Conservation (phyloP, 2,888 invertebrate genomes). For the Apeira syringaria region DNA sequence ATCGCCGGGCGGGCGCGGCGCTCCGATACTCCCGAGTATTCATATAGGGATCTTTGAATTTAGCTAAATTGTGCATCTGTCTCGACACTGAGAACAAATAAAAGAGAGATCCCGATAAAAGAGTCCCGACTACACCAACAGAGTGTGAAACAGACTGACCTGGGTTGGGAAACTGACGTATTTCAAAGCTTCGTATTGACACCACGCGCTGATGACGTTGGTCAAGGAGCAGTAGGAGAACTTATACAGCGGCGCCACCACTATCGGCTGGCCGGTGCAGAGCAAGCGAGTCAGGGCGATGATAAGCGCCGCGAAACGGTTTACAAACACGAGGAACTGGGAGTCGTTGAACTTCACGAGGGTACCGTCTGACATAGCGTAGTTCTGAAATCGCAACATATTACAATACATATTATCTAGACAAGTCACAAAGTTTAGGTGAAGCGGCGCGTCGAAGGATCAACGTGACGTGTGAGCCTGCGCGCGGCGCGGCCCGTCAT, state of each 20-base stretch:
- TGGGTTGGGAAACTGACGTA: constrained; percentile 99
- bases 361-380: constrained; percentile 85
- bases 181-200: constrained; percentile 99
- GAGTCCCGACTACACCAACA: too few relatives aligned
- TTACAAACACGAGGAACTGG: constrained; percentile 98
- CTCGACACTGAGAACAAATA: too few relatives aligned
- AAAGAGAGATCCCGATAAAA: too few relatives aligned
- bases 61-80: too few relatives aligned
- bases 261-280: constrained; percentile 84
- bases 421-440: too few relatives aligned
- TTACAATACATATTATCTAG: too few relatives aligned
- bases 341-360: constrained; percentile 93
- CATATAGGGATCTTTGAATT: too few relatives aligned
- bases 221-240: constrained; percentile 98
- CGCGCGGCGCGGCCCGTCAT: too few relatives aligned
- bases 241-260: constrained; percentile 95
- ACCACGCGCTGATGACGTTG: constrained; percentile 99
- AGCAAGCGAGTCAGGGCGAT: constrained; percentile 80
- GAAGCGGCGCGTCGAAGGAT: too few relatives aligned
- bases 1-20: too few relatives aligned
- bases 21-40: too few relatives aligned
- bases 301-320: constrained; percentile 93
- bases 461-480: too few relatives aligned
- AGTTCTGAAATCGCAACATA: constrained; percentile 73
- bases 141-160: constrained; percentile 79